phyloP scores from a whole-genome alignment of 2,797 vertebrate species.

The Sebastes matsubarae region DNA sequence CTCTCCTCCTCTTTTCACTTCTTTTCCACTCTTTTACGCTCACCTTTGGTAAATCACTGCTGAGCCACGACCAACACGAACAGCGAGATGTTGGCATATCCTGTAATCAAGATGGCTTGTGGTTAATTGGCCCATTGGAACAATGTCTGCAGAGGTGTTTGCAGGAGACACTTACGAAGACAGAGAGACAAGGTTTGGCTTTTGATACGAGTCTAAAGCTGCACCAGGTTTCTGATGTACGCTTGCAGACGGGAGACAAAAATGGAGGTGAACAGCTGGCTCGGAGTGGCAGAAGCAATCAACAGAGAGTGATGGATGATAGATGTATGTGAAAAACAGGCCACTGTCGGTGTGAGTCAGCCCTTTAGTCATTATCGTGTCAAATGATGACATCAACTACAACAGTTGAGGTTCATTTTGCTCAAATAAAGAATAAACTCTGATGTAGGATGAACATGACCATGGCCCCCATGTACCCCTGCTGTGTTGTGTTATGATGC shows the following conservation, averaged over 20 bases:
- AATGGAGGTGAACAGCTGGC: conserved; percentile 49
- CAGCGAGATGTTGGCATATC: conserved; percentile 37
- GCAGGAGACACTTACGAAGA: background rate
- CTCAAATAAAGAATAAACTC: background rate
- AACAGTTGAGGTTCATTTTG: background rate
- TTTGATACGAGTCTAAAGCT: background rate
- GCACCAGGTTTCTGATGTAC: conserved; percentile 19
- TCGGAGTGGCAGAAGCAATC: conserved; percentile 32
- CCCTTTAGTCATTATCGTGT: conserved; percentile 32
- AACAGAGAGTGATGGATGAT: conserved; percentile 9
- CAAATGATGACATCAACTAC: conserved; percentile 12
- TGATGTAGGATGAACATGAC: background rate
- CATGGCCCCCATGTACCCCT: background rate
- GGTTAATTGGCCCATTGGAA: conserved; percentile 43
- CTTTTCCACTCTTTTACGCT: conserved; percentile 12
- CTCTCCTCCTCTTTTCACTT: conserved; percentile 17
- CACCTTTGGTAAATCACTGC: conserved; percentile 46
- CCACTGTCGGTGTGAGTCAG: conserved; percentile 1
- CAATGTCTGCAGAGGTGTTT: conserved; percentile 14
- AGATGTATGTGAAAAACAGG: conserved; percentile 34
- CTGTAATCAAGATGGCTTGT: conserved; percentile 61
- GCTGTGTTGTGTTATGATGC: conserved; percentile 21
- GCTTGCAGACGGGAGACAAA: conserved; percentile 32
- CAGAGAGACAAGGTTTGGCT: conserved; percentile 3
- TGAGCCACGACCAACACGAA: conserved; percentile 13